Conservation (phyloP, 2,113 vertebrate genomes). For the Solenodon paradoxus region DNA sequence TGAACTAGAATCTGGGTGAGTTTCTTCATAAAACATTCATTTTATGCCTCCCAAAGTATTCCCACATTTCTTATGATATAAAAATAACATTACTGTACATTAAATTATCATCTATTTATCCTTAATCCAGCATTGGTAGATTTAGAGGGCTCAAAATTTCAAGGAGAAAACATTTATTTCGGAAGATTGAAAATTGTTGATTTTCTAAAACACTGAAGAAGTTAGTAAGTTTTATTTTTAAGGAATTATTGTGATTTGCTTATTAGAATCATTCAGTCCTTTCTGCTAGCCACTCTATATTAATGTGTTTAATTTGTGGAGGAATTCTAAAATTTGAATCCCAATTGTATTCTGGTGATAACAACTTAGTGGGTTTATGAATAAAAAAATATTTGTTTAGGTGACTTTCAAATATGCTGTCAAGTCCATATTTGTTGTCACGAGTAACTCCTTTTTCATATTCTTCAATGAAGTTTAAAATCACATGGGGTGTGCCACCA, state of each 20-base stretch:
- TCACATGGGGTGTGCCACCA: slow-evolving; percentile 54
- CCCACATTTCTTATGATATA: not conserved
- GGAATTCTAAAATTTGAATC: slow-evolving; percentile 53
- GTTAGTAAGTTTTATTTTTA: slow-evolving; percentile 18
- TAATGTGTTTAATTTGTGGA: slow-evolving; percentile 41
- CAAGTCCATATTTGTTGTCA: slow-evolving; percentile 49
- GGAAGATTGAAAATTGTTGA: not conserved
- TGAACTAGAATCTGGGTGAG: not conserved
- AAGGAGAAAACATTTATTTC: slow-evolving; percentile 43
- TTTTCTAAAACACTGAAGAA: not conserved
- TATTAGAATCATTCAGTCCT: not conserved
- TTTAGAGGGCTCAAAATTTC: slow-evolving; percentile 3
- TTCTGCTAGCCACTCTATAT: slow-evolving; percentile 19
- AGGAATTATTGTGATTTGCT: not conserved
- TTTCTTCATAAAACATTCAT: not conserved
- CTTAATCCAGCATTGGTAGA: slow-evolving; percentile 1
- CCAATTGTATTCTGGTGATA: slow-evolving; percentile 79
- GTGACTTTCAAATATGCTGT: slow-evolving; percentile 63
- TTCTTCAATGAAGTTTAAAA: slow-evolving; percentile 38
- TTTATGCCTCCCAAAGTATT: not conserved
- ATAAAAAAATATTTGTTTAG: slow-evolving; percentile 76
- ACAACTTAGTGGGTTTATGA: slow-evolving; percentile 72
- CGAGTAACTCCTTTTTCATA: slow-evolving; percentile 11
- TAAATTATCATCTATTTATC: slow-evolving; percentile 29
- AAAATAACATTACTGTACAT: not conserved